Evolutionary conservation across 2,113 vertebrate genomes (phyloP), one percentile per base, ranked within the genome.

Genomic region (Sakesphorus luctuosus): DNA sequence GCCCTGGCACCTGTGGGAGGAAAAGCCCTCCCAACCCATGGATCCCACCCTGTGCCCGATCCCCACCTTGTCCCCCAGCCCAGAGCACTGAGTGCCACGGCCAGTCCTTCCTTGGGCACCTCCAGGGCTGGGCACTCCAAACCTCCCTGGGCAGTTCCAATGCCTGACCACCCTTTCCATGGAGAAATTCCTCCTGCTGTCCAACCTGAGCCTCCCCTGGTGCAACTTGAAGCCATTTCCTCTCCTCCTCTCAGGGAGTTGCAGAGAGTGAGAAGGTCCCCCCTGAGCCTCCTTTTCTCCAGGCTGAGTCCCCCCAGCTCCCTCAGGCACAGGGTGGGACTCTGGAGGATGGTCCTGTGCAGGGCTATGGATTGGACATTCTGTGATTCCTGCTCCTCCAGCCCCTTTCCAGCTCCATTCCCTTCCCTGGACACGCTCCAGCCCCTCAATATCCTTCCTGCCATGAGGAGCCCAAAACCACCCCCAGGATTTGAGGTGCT

Each of bases 1-100:
- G 24, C 0, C 7, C 4, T 2, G 25, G n/a, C 43, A n/a, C 13
- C 67, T 43, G 33, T 11, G 5, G n/a, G 33, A 58, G 20, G n/a
- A n/a, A n/a, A n/a, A n/a, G n/a, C n/a, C n/a, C n/a, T n/a, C n/a
- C n/a, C n/a, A n/a, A n/a, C n/a, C n/a, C n/a, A n/a, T n/a, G n/a
- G n/a, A n/a, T n/a, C n/a, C n/a, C n/a, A n/a, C n/a, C n/a, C n/a
- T n/a, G n/a, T n/a, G n/a, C n/a, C n/a, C n/a, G n/a, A n/a, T n/a
- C n/a, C n/a, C n/a, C n/a, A n/a, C n/a, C n/a, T n/a, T n/a, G n/a
- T n/a, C n/a, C n/a, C n/a, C n/a, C n/a, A n/a, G n/a, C n/a, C n/a
- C n/a, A n/a, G n/a, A n/a, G n/a, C n/a, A n/a, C n/a, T n/a, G n/a
- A n/a, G n/a, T n/a, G n/a, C n/a, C n/a, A n/a, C n/a, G n/a, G n/a